phyloP scores from a whole-genome alignment of 2,888 invertebrate species.

The Isoperla grammatica region DNA sequence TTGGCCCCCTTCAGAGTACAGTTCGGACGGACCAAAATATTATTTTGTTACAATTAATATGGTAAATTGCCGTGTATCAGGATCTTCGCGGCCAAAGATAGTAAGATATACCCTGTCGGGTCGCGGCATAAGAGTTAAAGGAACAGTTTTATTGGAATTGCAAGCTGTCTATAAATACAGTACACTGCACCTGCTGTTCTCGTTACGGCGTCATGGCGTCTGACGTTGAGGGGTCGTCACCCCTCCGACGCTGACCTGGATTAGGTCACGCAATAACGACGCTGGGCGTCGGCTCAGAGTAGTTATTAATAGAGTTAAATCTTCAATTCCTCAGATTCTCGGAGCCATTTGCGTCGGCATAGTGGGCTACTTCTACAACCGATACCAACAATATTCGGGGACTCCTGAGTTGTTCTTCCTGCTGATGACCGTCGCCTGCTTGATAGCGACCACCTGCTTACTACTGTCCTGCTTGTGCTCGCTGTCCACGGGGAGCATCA shows the following conservation, averaged over 20 bases:
- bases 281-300: conserved; percentile 4
- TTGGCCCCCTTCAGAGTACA: no score
- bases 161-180: no score
- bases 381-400: conserved; percentile 39
- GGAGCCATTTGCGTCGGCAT: conserved; percentile 71
- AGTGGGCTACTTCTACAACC: conserved; percentile 53
- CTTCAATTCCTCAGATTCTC: conserved; percentile 56
- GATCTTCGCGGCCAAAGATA: no score
- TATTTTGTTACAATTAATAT: no score
- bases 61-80: no score
- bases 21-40: no score
- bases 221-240: conserved; percentile 1
- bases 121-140: no score
- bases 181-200: neutral
- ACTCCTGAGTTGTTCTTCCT: conserved; percentile 64
- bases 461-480: conserved; percentile 70
- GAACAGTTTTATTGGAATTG: no score
- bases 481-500: conserved; percentile 72
- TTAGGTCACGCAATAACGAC: conserved; percentile 13
- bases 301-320: conserved; percentile 14
- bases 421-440: conserved; percentile 67
- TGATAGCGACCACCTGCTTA: conserved; percentile 72
- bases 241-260: conserved; percentile 13
- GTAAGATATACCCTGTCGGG: no score
- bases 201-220: neutral